Evolutionary conservation across 2,888 invertebrate genomes (phyloP).

Genomic region (Diploptera punctata): DNA sequence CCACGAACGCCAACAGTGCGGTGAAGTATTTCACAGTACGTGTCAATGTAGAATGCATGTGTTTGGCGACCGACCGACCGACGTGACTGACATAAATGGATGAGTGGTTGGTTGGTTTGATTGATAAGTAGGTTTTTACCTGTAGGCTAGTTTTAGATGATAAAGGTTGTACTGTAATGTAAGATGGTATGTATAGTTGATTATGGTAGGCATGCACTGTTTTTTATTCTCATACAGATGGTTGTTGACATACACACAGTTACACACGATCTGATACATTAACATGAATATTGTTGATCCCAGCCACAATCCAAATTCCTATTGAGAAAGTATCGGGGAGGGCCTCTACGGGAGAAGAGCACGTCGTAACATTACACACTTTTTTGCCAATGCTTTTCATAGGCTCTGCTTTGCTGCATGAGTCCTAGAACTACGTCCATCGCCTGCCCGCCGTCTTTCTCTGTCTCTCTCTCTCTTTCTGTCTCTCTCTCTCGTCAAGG

Average conservation of each 20-base stretch:
- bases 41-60: slow-evolving; percentile 18
- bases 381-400: slow-evolving; percentile 25
- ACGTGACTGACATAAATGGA: neutral
- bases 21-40: slow-evolving; percentile 18
- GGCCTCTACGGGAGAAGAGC: slow-evolving; percentile 7
- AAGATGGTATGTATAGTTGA: slow-evolving; percentile 25
- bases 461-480: slow-evolving; percentile 9
- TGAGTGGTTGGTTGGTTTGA: slow-evolving; percentile 18
- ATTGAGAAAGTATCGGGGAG: neutral
- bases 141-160: slow-evolving; percentile 23
- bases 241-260: neutral
- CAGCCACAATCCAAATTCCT: neutral
- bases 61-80: neutral
- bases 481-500: slow-evolving; percentile 21
- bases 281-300: neutral
- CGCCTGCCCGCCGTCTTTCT: neutral
- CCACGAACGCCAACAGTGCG: slow-evolving; percentile 5
- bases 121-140: slow-evolving; percentile 16
- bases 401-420: slow-evolving; percentile 23
- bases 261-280: slow-evolving; percentile 13
- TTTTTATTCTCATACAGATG: slow-evolving; percentile 16
- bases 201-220: slow-evolving; percentile 35
- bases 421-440: slow-evolving; percentile 17
- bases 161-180: slow-evolving; percentile 15
- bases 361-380: slow-evolving; percentile 19